These are phyloP conservation scores for Ursus arctos DNA, from an alignment of 2,113 vertebrate genomes.

Conservation along the genomic window DNA sequence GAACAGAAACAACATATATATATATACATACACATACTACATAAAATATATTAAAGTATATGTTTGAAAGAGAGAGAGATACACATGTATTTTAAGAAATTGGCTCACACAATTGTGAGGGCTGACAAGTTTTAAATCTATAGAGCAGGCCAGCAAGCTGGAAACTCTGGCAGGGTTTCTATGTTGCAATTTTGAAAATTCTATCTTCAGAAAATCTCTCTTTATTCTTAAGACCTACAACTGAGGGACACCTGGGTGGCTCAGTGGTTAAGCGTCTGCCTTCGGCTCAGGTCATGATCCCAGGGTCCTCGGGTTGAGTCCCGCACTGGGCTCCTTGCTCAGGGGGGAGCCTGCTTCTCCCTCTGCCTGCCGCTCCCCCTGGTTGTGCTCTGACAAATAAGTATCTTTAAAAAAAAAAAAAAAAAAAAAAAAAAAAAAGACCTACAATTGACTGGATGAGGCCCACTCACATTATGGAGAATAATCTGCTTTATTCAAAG, in stretches of 20 bases:
- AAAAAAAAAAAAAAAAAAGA: too few species aligned
- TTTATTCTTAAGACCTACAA: neutral
- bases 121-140: neutral
- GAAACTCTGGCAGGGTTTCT: neutral
- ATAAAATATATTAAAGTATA: neutral
- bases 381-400: too few species aligned
- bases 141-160: neutral
- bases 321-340: too few species aligned
- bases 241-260: too few species aligned
- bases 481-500: neutral
- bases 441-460: neutral
- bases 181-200: neutral
- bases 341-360: too few species aligned
- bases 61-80: neutral
- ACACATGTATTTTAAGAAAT: neutral
- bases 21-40: neutral
- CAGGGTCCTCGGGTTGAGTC: too few species aligned
- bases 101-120: neutral
- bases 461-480: neutral
- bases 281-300: too few species aligned
- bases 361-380: too few species aligned
- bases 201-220: neutral
- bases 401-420: too few species aligned
- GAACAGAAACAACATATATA: neutral
- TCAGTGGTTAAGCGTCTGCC: too few species aligned